A percentile compares a stretch with the other conserved stretches of the same genome.
Evolutionary conservation across 92 coral and sea anemone species (phyloP).

Genomic region (Epizoanthus fatuus): DNA sequence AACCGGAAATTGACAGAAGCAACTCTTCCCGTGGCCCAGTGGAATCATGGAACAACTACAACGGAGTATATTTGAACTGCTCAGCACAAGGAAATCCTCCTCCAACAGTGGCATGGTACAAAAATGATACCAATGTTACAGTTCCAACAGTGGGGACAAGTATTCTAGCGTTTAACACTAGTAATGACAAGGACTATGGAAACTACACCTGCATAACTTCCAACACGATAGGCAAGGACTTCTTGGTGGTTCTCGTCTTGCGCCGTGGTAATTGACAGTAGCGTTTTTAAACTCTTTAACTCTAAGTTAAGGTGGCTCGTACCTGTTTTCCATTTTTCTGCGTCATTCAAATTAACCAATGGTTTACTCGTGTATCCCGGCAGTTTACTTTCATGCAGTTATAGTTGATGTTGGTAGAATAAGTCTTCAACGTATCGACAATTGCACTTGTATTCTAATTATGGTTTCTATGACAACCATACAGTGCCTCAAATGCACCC

Average conservation of each 20-base stretch:
- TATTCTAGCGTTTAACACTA: constrained; percentile 13
- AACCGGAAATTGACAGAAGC: constrained; percentile 19
- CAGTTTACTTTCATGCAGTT: too few relatives aligned
- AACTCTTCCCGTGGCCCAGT: constrained; percentile 22
- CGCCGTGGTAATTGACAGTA: constrained; percentile 26
- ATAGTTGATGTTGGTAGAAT: too few relatives aligned
- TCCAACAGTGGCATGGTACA: constrained; percentile 21
- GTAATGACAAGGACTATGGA: constrained; percentile 10
- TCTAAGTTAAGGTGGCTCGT: too few relatives aligned
- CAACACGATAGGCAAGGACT: neutral
- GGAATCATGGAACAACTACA: constrained; percentile 33
- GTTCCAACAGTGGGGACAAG: neutral
- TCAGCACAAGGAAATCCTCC: constrained; percentile 27
- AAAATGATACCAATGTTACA: neutral
- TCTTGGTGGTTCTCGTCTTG: constrained; percentile 1
- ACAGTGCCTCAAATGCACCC: too few relatives aligned
- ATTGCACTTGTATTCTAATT: too few relatives aligned
- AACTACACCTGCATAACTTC: constrained; percentile 21
- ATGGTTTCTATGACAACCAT: too few relatives aligned
- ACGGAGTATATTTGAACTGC: constrained; percentile 15
- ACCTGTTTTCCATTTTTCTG: too few relatives aligned
- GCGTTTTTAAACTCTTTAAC: too few relatives aligned
- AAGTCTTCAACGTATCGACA: too few relatives aligned
- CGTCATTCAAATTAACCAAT: too few relatives aligned
- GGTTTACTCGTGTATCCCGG: too few relatives aligned